Percentiles rank a stretch among this genome's conserved stretches.
Conservation (phyloP, 2,797 vertebrate species). For the Manis crassicaudata region DNA sequence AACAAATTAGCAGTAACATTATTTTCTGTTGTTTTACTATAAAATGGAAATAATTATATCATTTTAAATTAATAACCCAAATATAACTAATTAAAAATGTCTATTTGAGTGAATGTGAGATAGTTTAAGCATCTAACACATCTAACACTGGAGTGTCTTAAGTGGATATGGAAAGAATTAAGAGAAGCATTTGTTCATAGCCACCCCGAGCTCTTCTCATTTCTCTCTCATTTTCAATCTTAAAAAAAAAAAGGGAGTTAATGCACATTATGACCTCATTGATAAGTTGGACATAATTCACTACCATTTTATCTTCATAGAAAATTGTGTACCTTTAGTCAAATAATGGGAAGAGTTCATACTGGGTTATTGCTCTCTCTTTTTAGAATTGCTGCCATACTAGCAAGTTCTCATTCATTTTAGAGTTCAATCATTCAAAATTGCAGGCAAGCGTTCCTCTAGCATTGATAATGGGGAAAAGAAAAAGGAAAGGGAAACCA, state of each 20-base stretch:
- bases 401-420: background rate
- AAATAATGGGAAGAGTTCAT: background rate
- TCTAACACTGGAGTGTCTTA: background rate
- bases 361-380: background rate
- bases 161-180: background rate
- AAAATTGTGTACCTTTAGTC: background rate
- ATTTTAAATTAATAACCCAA: constrained; percentile 21
- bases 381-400: background rate
- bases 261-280: background rate
- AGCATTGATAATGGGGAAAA: background rate
- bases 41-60: background rate
- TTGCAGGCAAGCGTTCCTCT: background rate
- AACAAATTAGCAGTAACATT: background rate
- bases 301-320: background rate
- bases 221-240: background rate
- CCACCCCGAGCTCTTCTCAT: background rate
- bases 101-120: background rate
- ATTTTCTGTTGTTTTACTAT: background rate
- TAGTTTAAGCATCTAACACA: background rate
- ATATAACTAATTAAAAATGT: background rate
- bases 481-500: background rate
- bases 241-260: background rate
- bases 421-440: background rate
- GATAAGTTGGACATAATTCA: background rate
- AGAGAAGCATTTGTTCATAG: background rate